phyloP scores from a whole-genome alignment of 2,797 vertebrate genomes.

The Microctenopoma steveboyesi region DNA sequence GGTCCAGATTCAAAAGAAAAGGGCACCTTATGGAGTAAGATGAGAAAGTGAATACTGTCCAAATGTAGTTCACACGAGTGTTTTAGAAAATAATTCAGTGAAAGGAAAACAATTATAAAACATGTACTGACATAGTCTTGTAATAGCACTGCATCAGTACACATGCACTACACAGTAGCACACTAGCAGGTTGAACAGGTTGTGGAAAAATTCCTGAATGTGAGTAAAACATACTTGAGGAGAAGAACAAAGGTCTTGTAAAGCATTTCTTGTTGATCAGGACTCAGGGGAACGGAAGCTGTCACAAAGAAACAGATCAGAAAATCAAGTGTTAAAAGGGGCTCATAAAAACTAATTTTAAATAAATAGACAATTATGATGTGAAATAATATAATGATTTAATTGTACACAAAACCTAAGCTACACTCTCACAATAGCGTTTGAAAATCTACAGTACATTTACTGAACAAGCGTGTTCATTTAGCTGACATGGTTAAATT shows the following conservation, averaged over 20 bases:
- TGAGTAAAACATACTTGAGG: conserved; percentile 87
- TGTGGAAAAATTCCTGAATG: not conserved
- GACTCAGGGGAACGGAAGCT: conserved; percentile 91
- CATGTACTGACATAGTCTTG: not conserved
- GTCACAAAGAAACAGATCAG: conserved; percentile 28
- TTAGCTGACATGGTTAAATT: too few species aligned
- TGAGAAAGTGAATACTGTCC: not conserved
- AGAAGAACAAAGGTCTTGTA: conserved; percentile 88
- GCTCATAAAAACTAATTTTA: too few species aligned
- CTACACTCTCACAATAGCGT: too few species aligned
- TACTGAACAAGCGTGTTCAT: too few species aligned
- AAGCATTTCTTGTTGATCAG: conserved; percentile 86
- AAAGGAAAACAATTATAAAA: too few species aligned
- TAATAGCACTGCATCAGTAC: not conserved
- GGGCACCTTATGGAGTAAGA: conserved; percentile 86
- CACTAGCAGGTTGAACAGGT: not conserved
- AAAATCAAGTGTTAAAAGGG: conserved; percentile 7
- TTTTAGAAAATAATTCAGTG: too few species aligned
- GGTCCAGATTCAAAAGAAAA: conserved; percentile 89
- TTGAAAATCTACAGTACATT: too few species aligned
- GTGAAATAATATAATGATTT: too few species aligned
- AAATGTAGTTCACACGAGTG: too few species aligned
- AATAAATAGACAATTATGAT: too few species aligned
- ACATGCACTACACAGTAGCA: too few species aligned
- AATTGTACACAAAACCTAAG: not conserved